Evolutionary conservation across 2,797 vertebrate species (phyloP), one percentile per base, ranked within the genome.

Genomic region (Anabas testudineus): DNA sequence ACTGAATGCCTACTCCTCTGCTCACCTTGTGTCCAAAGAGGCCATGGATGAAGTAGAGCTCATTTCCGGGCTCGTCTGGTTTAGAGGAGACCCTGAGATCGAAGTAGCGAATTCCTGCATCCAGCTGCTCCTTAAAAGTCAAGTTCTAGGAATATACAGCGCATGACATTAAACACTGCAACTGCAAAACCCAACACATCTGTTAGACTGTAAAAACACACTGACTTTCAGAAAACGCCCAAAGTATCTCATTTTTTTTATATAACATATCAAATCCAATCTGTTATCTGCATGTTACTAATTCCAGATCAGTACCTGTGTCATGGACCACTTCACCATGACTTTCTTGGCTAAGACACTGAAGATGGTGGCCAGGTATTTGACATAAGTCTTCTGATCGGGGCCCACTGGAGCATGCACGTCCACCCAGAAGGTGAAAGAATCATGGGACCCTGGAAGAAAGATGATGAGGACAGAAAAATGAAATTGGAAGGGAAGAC

Each of bases 291-390:
- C 21, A 47, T 10, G 8, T 15, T 10, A 42, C 18, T 36, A 22
- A 49, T 60, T 15, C 67, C 32, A 61, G 36, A 41, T 59, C 18
- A 24, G 34, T 77, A 93, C 91, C 90, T 99, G 98, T 30, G 97
- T 99, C 90, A 99, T 96, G 55, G 97, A 98, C 98, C 98, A 99
- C 83, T 97, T 99, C 92, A 99, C 98, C 95, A 99, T 99, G 34
- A 98, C 91, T 80, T 96, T 99, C 85, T 97, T 99, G 55, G 97
- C 96, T 68, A 98, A 80, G 37, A 96, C 94, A 21, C 93, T 94
- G 81, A 95, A 95, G 85, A 98, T 93, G 49, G 91, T 95, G 65
- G 95, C 96, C 30, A 99, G 92, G 77, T 96, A 96, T 85, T 96
- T 96, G 58, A 99, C 95, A 7, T 95, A 94, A 8, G 82, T 89